Evolutionary conservation across 2,888 invertebrate species (phyloP), one percentile per base, ranked within the genome.

Genomic region (Meteorus colon): DNA sequence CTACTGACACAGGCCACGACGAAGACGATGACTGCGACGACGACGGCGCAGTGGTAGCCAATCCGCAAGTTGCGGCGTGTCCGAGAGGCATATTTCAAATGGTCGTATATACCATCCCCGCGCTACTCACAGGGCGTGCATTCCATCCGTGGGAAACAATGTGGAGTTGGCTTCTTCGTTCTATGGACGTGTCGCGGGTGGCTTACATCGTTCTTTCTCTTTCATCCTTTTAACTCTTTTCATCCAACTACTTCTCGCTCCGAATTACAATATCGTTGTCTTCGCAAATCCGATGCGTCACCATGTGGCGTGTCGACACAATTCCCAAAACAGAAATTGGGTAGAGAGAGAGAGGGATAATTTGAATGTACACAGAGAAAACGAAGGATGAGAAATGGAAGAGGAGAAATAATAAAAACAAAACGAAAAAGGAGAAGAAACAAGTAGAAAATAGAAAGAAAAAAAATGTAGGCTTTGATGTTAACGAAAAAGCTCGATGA

Each of bases 141-240:
- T 87, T 88, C 88, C 86, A 84, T 81, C 82, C 88, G 87, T 88
- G 88, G 87, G 88, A 88, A 88, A 88, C 87, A 88, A 88, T 87
- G 87, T 83, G 82, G 86, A 79, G 37, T 65, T 55, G 65, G 85
- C 85, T 87, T 86, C 87, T 88, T 87, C 86, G 85, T 86, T 84
- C 83, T 62, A 81, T 81, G 79, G 80, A 84, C 83, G 84, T 86
- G 84, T 85, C 82, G 85, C 83, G 85, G 83, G 85, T 85, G 77
- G 75, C 71, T 80, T 19, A 45, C 14, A 27, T 29, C 19, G 27
- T 63, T 66, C 78, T 79, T 75, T 79, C 76, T 67, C 69, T 73
- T 79, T 27, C 5, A 14, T n/a, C 16, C 31, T 62, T 6, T 60
- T 19, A 29, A 27, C 73, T 78, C 81, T 72, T 74, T 80, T 41